Base-by-base conservation (phyloP, 2,113 vertebrate species). In the Coturnix japonica region DNA sequence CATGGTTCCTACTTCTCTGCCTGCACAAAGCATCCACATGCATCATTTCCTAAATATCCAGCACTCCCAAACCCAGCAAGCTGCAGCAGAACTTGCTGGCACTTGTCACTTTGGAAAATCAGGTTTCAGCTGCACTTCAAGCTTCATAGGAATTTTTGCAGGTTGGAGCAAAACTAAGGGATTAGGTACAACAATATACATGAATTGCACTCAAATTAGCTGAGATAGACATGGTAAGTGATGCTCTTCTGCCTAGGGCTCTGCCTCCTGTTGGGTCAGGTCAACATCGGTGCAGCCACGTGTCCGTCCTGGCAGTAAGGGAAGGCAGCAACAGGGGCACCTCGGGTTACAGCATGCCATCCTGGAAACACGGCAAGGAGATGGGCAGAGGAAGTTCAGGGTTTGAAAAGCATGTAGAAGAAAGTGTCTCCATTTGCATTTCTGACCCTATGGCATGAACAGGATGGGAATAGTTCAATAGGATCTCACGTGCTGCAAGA, bases 141-240 rank as follows among this genome's bases (percentile, higher is more conserved):
- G 47, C 64, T 87, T 85, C 31, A 47, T 26, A 35, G 64, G 75
- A 94, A 85, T 87, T 87, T 92, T 73, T 94, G 90, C 95, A 92
- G 69, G 90, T 77, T 80, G 60, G 75, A 95, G 87, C 91, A 95
- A 63, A 63, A 21, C 91, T 35, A 60, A 39, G 67, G 75, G 90
- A 92, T 94, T 94, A 95, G 26, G 13, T 63, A 81, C 16, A 85
- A 70, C 37, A 92, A 80, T 35, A 82, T 9, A 63, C 26, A 35
- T 5, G 4, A 70, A 77, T 87, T 85, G 70, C 54, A 87, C 54
- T 77, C 49, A 82, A 5, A 91, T 89, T 89, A 85, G 31, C 28
- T 9, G 6, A 83, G 41, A 85, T 30, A 35, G 28, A 91, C 47
- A 30, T 28, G 33, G 9, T 30, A 70, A 70, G 67, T 14, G 67